Evolutionary conservation across 37 sponge, comb jelly and placozoan species (phyloP), one percentile per base, ranked within the genome.

Genomic region (Spongilla lacustris): DNA sequence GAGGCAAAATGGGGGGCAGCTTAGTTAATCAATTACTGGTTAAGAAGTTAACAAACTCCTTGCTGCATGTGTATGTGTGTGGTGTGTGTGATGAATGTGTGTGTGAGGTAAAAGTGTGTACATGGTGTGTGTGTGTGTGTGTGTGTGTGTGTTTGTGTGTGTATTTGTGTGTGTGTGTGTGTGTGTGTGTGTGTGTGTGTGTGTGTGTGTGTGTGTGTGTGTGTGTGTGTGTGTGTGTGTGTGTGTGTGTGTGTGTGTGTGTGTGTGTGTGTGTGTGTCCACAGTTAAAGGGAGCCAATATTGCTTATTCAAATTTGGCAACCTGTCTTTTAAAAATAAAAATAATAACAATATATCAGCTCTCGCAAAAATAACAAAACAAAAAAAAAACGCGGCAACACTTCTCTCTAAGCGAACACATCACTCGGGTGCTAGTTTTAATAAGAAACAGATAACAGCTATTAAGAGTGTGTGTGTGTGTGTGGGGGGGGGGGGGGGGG

Each of bases 181-280:
- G 41, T 41, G 41, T 41, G 41, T 41, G 41, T 41, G 41, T 41
- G 41, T 41, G 41, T 41, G 41, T 41, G 41, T 41, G 41, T 41
- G 41, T 41, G 41, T 41, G 41, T 41, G 41, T 41, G 41, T 41
- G 41, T 41, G 41, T 41, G 41, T 41, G 41, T 41, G 41, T 41
- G 41, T 41, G 41, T 41, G 41, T 41, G 41, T 41, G 75, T 74
- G 75, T 74, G 34, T 72, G 27, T 72, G 27, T 13, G 75, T 74
- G 75, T 32, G 75, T 74, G 75, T 32, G 75, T 74, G 34, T 74
- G 75, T 17, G 58, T 58, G 58, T 41, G 58, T 58, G 21, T 58
- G 58, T 58, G 58, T 17, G 58, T 17, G 21, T 17, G 58, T 58
- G 14, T 58, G 21, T 58, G 58, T 58, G 19, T 58, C 1, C 11